Conservation (phyloP, 1,140 invertebrate genomes). For the Brachionus koreanus region DNA sequence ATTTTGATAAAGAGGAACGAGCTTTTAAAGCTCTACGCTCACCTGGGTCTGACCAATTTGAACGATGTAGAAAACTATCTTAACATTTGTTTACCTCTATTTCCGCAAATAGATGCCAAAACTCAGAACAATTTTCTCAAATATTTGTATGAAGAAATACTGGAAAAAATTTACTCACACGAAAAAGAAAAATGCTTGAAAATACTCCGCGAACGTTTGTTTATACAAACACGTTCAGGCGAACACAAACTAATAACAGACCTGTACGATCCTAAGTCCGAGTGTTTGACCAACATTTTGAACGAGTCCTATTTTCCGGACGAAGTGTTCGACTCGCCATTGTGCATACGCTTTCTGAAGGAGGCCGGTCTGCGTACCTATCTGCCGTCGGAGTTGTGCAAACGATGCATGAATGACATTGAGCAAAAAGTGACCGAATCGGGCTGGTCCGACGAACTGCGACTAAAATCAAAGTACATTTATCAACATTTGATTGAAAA, state of each 20-base stretch:
- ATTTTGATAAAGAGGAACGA: conserved; percentile 1
- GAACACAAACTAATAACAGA: conserved; percentile 24
- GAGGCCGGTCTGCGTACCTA: conserved; percentile 26
- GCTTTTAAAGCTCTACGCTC: conserved; percentile 21
- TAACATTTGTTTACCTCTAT: conserved; percentile 12
- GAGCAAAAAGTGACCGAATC: not conserved
- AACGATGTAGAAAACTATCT: conserved; percentile 30
- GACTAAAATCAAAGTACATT: conserved; percentile 20
- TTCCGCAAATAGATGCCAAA: conserved; percentile 12
- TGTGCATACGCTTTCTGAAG: conserved; percentile 21
- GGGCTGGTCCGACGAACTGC: not conserved
- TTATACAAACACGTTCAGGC: not conserved
- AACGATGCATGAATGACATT: conserved; percentile 27
- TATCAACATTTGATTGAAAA: conserved; percentile 30
- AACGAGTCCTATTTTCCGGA: conserved; percentile 22
- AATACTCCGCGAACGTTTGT: not conserved
- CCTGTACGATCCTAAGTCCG: conserved; percentile 6
- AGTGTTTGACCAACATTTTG: not conserved
- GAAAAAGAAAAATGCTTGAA: conserved; percentile 44
- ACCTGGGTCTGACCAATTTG: not conserved
- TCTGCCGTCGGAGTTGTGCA: conserved; percentile 34
- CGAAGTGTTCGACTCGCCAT: conserved; percentile 26
- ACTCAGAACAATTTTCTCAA: conserved; percentile 40
- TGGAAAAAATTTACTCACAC: conserved; percentile 33
- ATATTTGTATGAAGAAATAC: conserved; percentile 29